phyloP scores from a whole-genome alignment of 2,888 invertebrate genomes.

The Chironomus riparius region DNA sequence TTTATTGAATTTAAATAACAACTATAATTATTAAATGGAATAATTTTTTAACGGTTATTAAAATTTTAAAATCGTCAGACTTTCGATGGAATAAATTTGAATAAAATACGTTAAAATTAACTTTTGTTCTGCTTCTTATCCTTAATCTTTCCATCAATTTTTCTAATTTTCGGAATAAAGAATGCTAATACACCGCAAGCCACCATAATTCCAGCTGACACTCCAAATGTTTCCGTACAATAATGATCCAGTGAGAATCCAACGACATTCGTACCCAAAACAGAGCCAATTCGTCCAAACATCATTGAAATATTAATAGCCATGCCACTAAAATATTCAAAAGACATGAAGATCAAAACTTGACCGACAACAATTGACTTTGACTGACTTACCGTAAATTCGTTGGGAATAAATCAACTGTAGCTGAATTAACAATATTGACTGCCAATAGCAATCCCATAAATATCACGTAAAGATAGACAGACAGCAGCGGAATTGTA shows the following conservation, averaged over 20 bases:
- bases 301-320: constrained; percentile 43
- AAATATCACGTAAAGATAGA: constrained; percentile 34
- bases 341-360: neutral
- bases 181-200: constrained; percentile 1
- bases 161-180: constrained; percentile 17
- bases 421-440: constrained; percentile 36
- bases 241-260: constrained; percentile 38
- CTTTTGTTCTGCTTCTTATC: neutral
- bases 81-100: too few relatives aligned
- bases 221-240: constrained; percentile 38
- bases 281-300: constrained; percentile 42
- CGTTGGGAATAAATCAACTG: constrained; percentile 39
- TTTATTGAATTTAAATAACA: too few relatives aligned
- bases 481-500: constrained; percentile 33
- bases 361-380: neutral
- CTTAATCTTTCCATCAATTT: neutral
- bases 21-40: too few relatives aligned
- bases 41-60: too few relatives aligned
- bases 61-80: too few relatives aligned
- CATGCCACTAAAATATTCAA: constrained; percentile 37
- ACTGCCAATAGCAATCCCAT: constrained; percentile 31
- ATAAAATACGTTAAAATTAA: too few relatives aligned
- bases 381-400: constrained; percentile 34
- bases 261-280: constrained; percentile 38
- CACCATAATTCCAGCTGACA: neutral